Base-by-base conservation (phyloP, 2,797 vertebrate species). In the Clarias laeviceps region DNA sequence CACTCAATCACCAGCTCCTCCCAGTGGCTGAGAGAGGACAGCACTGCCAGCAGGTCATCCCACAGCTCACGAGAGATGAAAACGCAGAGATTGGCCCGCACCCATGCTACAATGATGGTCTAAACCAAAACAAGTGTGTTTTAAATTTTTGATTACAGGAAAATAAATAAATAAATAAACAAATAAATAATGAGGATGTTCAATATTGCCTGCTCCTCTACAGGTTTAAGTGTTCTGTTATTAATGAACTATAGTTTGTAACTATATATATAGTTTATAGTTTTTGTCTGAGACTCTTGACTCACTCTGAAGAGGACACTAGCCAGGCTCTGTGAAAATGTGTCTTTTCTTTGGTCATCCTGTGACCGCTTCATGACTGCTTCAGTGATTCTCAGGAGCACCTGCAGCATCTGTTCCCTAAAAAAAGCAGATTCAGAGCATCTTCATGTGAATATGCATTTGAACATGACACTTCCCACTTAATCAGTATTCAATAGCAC, bases 61-160 rank as follows among this genome's bases (percentile, higher is more conserved):
- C 98, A 99, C 76, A 99, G 95, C 91, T 99, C 97, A 87, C 98
- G 97, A 80, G 98, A 98, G 91, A 99, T 97, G 89, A 96, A 97
- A 64, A 99, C 98, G 0, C 94, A 97, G 90, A 99, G 95, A 92
- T 97, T 99, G 89, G 98, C 98, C 91, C 97, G 94, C 91, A 99
- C 97, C 98, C 98, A 99, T 0, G 98, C 98, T 90, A 99, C 98
- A 7, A 99, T 98, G 86, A 99, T 97, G 1, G 98, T 99, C 98
- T 99, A 89, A 85, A 86, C 89, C n/a, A 73, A 37, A 73, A 78
- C 66, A 84, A 15, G 22, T 15, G 32, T 17, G 5, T 56, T 45
- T 45, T 22, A 81, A 27, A 80, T 27, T 12, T 76, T 0, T 65
- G 11, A 62, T 32, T 50, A 70, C 0, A 45, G 59, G 29, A 83